Evolutionary conservation across 2,888 invertebrate species (phyloP).

Genomic region (Aleiodes testaceus): DNA sequence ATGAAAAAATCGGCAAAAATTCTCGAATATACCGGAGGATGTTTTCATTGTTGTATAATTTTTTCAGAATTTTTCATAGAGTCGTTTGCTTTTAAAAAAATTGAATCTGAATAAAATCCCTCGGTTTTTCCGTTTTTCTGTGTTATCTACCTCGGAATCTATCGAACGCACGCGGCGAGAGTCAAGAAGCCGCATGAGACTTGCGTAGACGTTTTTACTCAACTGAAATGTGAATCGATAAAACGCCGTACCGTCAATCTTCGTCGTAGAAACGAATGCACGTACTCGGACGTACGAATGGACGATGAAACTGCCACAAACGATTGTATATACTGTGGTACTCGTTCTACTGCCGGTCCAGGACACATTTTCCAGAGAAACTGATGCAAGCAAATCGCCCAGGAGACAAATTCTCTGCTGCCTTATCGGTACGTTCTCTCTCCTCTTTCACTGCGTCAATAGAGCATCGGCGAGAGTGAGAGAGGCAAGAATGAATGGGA

Average conservation of each 20-base stretch:
- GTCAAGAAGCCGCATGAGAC: slow-evolving; percentile 23
- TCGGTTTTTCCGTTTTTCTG: slow-evolving; percentile 32
- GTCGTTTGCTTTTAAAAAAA: neutral
- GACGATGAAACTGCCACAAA: slow-evolving; percentile 8
- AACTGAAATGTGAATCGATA: slow-evolving; percentile 32
- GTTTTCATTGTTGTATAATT: neutral
- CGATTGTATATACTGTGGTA: neutral
- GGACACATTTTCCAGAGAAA: slow-evolving; percentile 50
- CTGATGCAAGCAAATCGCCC: slow-evolving; percentile 65
- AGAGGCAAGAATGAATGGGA: slow-evolving; percentile 18
- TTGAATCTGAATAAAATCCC: slow-evolving; percentile 28
- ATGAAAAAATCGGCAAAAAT: neutral
- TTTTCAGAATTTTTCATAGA: too few species aligned
- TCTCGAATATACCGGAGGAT: too few species aligned
- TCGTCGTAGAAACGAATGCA: slow-evolving; percentile 22
- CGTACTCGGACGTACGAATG: slow-evolving; percentile 30
- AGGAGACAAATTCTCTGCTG: slow-evolving; percentile 63
- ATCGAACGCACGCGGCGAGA: slow-evolving; percentile 37
- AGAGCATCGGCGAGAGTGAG: slow-evolving; percentile 3
- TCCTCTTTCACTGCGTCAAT: slow-evolving; percentile 8
- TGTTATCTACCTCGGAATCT: slow-evolving; percentile 26
- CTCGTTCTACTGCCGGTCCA: slow-evolving; percentile 16
- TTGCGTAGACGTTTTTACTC: neutral
- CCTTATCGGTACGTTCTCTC: slow-evolving; percentile 55
- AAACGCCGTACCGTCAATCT: slow-evolving; percentile 37